These are phyloP conservation scores for Hyaena hyaena DNA, from an alignment of 2,113 vertebrate genomes.

Conservation along the genomic window DNA sequence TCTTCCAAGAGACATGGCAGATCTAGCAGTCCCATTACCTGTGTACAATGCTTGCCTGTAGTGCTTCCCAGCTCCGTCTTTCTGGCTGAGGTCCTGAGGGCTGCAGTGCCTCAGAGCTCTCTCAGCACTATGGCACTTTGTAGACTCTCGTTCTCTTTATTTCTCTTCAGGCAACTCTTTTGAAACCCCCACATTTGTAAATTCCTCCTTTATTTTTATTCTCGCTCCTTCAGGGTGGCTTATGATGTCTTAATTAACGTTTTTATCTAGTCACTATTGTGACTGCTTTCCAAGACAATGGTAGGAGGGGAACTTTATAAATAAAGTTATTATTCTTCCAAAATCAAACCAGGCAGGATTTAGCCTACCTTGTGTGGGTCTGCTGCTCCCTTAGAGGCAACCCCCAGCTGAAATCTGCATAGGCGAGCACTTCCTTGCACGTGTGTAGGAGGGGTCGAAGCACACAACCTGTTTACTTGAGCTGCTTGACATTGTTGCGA, in stretches of 20 bases:
- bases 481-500: constrained; percentile 36
- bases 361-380: not conserved
- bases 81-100: not conserved
- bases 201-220: constrained; percentile 72
- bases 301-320: constrained; percentile 67
- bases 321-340: constrained; percentile 69
- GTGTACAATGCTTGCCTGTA: not conserved
- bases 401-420: not conserved
- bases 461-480: constrained; percentile 44
- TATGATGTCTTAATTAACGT: constrained; percentile 79
- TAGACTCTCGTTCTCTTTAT: not conserved
- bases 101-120: not conserved
- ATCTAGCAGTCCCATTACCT: not conserved
- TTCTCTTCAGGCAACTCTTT: constrained; percentile 29
- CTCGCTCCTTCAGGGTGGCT: constrained; percentile 21
- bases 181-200: constrained; percentile 57
- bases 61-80: not conserved
- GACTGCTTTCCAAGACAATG: constrained; percentile 62
- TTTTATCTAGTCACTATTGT: constrained; percentile 79
- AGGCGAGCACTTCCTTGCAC: not conserved
- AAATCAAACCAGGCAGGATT: constrained; percentile 39
- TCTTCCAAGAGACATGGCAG: not conserved
- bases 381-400: not conserved
- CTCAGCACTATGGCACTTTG: not conserved
- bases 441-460: not conserved